Evolutionary conservation across 2,888 invertebrate species (phyloP), one percentile per base, ranked within the genome.

Genomic region (Phyto melanocephala): DNA sequence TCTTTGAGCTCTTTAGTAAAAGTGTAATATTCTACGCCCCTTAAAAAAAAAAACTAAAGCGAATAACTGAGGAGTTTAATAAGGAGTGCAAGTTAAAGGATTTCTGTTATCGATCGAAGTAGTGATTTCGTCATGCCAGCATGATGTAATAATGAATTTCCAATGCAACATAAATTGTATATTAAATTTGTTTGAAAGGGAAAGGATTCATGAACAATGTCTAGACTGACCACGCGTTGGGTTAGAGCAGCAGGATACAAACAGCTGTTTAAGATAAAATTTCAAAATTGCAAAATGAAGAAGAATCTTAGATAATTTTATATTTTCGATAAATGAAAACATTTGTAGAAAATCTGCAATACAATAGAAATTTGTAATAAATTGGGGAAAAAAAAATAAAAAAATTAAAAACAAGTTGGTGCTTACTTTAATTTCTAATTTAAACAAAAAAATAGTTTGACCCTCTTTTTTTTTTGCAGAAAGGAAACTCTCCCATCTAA

Each of bases 111-210:
- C n/a, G 11, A 17, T 3, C 11, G 10, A 37, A 28, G 35, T 17
- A 60, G 33, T 52, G 4, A 28, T 67, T 78, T 76, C 71, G 75
- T 82, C 42, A 75, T 79, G 82, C 79, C 75, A 65, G 65, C 71
- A 67, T 75, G 67, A 67, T 75, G 54, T 42, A 79, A 82, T 71
- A 79, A 82, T 76, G 82, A 45, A 82, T 79, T 82, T 82, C 60
- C 65, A 40, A 82, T 71, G 79, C 71, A 24, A 67, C 71, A 82
- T 79, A 79, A 72, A 79, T 79, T 75, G 65, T 35, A 37, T 54
- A 60, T 62, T 60, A 60, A 75, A 75, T 70, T 67, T 77, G 47
- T 72, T 63, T 28, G 13, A 47, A 28, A 22, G 15, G 22, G 11
- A 62, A 62, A 72, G 72, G 70, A 74, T 67, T 67, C 65, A 58